Base-by-base conservation (phyloP, 2,113 vertebrate genomes). In the Nycticebus coucang region DNA sequence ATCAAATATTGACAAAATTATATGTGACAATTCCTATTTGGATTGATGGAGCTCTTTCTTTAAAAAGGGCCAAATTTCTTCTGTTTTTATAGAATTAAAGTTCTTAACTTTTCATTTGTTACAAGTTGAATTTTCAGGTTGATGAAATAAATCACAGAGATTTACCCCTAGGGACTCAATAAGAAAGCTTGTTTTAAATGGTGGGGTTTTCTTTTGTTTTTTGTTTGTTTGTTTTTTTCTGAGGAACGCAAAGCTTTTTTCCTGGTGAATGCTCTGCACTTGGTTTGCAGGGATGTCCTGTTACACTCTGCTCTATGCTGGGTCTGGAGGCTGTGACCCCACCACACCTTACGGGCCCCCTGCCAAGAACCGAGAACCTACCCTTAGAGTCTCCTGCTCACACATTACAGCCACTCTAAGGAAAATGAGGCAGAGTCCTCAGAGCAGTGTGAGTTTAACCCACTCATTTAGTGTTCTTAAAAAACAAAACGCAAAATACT, bases 1-100 rank as follows among this genome's bases (percentile, higher is more conserved):
- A 91, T 94, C 17, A 17, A 60, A 75, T 94, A 75, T 60, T 79
- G 89, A 87, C 50, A 62, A 89, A 78, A 93, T 93, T 33, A 37
- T 74, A 68, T 4, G 57, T 68, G 83, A 79, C 71, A 30, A 83
- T 79, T 95, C 89, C 87, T 86, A 8, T 82, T 89, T 89, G 89
- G 78, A 84, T 75, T 57, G 71, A 75, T 26, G 79, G 92, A 87
- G 81, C 8, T 33, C 45, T 93, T 68, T 37, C 66, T 93, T 74
- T 53, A 9, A 12, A 71, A 96, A 83, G 41, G 80, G 59, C 80
- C 0, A 2, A 35, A 53, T 93, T 64, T 53, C 53, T 71, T 92
- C 41, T 87, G 77, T 90, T 92, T 71, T 60, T 22, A 33, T 0
- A 45, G 69, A 96, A 94, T 93, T 94, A 37, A 87, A 82, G 22